Base-by-base conservation (phyloP, 2,113 vertebrate species). In the Notarius quadriscutis region DNA sequence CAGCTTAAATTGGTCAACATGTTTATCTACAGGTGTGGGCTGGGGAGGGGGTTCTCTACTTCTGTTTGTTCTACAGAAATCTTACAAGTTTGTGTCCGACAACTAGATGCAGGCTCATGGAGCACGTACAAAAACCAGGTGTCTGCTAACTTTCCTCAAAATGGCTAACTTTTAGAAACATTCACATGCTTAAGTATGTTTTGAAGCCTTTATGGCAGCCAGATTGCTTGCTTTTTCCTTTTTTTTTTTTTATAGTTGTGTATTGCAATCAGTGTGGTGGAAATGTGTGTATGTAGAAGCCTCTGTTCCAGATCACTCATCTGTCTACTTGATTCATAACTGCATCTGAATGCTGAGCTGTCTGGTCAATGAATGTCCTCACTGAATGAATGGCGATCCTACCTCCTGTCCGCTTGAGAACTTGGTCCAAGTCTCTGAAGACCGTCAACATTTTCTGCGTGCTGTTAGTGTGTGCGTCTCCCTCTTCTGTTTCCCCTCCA, bases 221-320 rank as follows among this genome's bases (percentile, higher is more conserved):
- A 83, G 91, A 89, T 53, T 92, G 92, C 93, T 93, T 94, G 92
- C 91, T 93, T 92, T 94, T 30, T 81, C 91, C 92, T 91, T 91
- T 93, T 92, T 86, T 86, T 90, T 91, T 92, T 92, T 88, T 92
- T 88, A 93, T 90, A 89, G 92, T 89, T 92, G 90, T 90, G 85
- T 91, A 83, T 83, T 90, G 85, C 87, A 84, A 67, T 91, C 15
- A 60, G 91, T 95, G 93, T 94, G 93, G 94, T 95, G 94, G 94
- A 93, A 94, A 84, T 89, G 89, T 92, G 92, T 89, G 87, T 92
- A 92, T 92, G 88, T 90, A 88, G 87, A 84, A 88, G 89, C 88
- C 91, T 95, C 93, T 95, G 94, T 96, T 96, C 93, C 95, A 96
- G 95, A 95, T 95, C 92, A 92, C 88, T 93, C 93, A 91, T 93